These are phyloP conservation scores for Todiramphus chloris DNA, from an alignment of 2,113 vertebrate genomes.

Conservation along the genomic window DNA sequence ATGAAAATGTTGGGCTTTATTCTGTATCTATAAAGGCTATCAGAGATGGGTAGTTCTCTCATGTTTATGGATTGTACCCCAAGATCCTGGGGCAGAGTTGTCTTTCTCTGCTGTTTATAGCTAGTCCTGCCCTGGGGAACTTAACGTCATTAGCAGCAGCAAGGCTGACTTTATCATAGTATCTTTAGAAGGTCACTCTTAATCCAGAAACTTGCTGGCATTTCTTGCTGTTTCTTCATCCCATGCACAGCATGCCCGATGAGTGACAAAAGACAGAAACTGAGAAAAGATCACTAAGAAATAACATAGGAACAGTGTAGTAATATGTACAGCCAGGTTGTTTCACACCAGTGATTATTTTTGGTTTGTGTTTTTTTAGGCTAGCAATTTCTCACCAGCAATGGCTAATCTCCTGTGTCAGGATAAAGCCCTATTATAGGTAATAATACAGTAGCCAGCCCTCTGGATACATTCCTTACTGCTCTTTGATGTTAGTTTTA, in stretches of 20 bases:
- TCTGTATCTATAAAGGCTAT: not conserved
- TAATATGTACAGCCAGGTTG: not conserved
- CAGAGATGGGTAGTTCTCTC: not conserved
- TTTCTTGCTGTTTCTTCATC: not conserved
- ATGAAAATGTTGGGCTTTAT: not conserved
- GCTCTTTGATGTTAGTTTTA: not conserved
- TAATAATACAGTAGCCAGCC: not conserved
- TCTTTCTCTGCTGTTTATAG: not conserved
- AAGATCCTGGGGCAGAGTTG: not conserved
- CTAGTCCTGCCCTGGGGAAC: not conserved
- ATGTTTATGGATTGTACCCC: not conserved
- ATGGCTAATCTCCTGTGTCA: not conserved
- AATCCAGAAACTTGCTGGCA: not conserved
- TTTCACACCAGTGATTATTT: not conserved
- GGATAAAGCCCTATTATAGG: not conserved
- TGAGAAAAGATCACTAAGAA: not conserved
- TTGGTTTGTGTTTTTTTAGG: not conserved
- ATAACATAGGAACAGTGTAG: not conserved
- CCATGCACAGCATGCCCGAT: not conserved
- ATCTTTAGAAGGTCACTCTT: not conserved
- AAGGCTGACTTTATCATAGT: not conserved
- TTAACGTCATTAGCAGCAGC: not conserved
- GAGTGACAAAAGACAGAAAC: not conserved
- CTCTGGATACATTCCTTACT: not conserved
- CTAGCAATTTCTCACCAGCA: not conserved